Evolutionary conservation across 2,797 vertebrate genomes (phyloP), one percentile per base, ranked within the genome.

Genomic region (Synaphobranchus kaupii): DNA sequence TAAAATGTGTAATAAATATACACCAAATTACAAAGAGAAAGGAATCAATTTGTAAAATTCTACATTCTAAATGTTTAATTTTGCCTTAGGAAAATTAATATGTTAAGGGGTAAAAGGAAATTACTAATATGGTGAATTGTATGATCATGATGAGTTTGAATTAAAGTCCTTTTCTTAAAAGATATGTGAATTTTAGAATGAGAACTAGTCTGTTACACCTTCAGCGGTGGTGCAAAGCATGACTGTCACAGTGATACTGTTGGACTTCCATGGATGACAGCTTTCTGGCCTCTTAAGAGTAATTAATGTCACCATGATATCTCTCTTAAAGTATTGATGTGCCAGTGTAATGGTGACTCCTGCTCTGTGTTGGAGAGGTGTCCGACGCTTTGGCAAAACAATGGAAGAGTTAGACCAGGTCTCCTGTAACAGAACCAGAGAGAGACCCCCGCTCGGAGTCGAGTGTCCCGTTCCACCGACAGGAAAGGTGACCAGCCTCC

Each of bases 351-450:
- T 88, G 82, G 81, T 2, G 8, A 89, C 76, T 13, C 2, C 89
- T 80, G 85, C 63, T 85, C 78, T 82, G 85, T 87, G 90, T 92
- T 90, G 89, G 87, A 60, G 80, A 80, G 88, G 84, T 84, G 22
- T 56, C 87, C 85, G 89, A 56, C 88, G 91, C 90, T 88, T 90
- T 89, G 88, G 86, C 89, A 90, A 89, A 89, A 90, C 83, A 85
- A 84, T 80, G 71, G 5, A 25, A 73, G 87, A 91, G 87, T 86
- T 89, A 34, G 87, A 54, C 88, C 80, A 39, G 87, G 91, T 76
- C 88, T 90, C 89, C 87, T 85, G 90, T 92, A 90, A 92, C 92
- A 90, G 91, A 90, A 88, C 89, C 89, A 91, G 56, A 54, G 90
- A 92, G 90, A 71, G 1, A 34, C 8, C 6, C 73, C 17, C 34